These are phyloP conservation scores for Anabacerthia variegaticeps DNA, from an alignment of 2,797 vertebrate genomes.

Conservation along the genomic window DNA sequence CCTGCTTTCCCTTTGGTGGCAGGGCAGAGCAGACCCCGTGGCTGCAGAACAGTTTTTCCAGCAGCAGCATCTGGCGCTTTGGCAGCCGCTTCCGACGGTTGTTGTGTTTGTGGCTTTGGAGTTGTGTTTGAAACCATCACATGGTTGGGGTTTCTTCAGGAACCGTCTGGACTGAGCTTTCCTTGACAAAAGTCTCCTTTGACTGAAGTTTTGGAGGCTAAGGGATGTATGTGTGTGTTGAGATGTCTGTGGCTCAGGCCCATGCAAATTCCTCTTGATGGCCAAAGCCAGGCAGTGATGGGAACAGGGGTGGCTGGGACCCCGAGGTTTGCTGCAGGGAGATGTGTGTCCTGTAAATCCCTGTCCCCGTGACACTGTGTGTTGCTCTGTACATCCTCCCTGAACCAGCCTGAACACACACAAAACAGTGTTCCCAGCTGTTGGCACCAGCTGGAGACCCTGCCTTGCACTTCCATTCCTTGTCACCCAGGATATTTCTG, in stretches of 20 bases:
- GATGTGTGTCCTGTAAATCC: background rate
- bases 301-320: background rate
- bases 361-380: background rate
- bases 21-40: background rate
- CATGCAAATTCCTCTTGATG: background rate
- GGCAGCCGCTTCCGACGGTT: conserved; percentile 24
- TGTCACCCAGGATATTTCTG: background rate
- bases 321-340: background rate
- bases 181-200: conserved; percentile 55
- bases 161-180: conserved; percentile 56
- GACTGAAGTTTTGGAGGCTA: conserved; percentile 15
- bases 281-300: background rate
- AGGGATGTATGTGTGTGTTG: background rate
- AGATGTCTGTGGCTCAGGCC: background rate
- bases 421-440: background rate
- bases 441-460: background rate
- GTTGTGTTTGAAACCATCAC: conserved; percentile 48
- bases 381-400: rapidly evolving
- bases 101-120: conserved; percentile 73
- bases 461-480: rapidly evolving
- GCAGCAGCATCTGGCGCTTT: conserved; percentile 65
- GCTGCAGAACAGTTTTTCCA: conserved; percentile 55
- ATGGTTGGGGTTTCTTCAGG: conserved; percentile 64
- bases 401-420: background rate
- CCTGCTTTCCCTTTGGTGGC: background rate